A percentile compares a stretch with the other conserved stretches of the same genome.
Conservation (phyloP, 2,113 vertebrate species). For the Electrona antarctica region DNA sequence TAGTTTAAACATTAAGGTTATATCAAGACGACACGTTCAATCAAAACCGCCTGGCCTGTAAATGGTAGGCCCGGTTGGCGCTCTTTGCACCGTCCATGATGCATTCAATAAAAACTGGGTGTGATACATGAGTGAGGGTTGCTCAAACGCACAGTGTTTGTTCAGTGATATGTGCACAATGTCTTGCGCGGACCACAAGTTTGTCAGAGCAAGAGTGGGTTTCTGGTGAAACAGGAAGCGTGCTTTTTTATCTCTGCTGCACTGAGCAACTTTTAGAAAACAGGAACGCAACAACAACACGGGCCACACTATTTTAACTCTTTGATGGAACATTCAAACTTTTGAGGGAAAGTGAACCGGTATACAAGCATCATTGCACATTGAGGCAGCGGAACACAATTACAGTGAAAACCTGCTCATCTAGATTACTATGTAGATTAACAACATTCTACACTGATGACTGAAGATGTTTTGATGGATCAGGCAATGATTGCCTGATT, state of each 20-base stretch:
- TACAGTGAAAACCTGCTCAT: conserved; percentile 37
- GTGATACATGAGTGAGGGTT: conserved; percentile 23
- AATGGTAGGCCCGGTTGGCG: not conserved
- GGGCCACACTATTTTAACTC: conserved; percentile 13
- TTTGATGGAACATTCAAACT: conserved; percentile 7
- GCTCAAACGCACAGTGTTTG: conserved; percentile 31
- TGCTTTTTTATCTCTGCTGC: conserved; percentile 63
- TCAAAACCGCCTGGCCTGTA: conserved; percentile 29
- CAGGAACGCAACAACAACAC: conserved; percentile 19
- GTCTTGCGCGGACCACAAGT: conserved; percentile 43
- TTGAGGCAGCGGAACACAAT: conserved; percentile 36
- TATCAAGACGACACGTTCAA: conserved; percentile 8
- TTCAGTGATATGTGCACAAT: conserved; percentile 34
- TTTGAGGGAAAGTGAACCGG: not conserved
- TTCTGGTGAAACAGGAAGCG: conserved; percentile 74
- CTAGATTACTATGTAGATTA: conserved; percentile 53
- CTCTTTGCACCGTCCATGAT: not conserved
- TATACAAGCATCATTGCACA: not conserved
- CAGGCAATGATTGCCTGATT: conserved; percentile 29
- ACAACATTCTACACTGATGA: conserved; percentile 60
- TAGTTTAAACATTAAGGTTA: conserved; percentile 29
- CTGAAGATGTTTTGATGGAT: conserved; percentile 48
- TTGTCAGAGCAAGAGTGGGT: conserved; percentile 41
- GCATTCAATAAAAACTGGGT: conserved; percentile 23
- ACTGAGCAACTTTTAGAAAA: conserved; percentile 56